Evolutionary conservation across 2,113 vertebrate species (phyloP).

Genomic region (Thunnus maccoyii): DNA sequence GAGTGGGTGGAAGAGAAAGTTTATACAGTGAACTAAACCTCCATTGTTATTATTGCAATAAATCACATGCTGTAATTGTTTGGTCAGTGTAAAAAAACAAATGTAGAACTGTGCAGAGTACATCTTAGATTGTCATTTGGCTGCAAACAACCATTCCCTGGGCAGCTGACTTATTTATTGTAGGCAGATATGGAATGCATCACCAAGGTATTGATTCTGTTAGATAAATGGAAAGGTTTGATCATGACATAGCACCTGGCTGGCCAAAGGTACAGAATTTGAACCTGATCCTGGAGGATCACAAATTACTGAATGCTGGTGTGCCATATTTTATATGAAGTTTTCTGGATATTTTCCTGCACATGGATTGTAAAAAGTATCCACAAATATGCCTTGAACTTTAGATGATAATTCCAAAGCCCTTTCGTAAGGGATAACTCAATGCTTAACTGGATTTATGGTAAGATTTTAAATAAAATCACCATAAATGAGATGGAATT

Average conservation of each 20-base stretch:
- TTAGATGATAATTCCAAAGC: no score
- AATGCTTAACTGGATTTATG: background rate
- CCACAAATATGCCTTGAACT: background rate
- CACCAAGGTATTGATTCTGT: conserved; percentile 35
- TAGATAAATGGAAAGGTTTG: conserved; percentile 52
- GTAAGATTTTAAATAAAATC: no score
- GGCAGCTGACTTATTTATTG: conserved; percentile 20
- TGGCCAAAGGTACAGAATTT: conserved; percentile 15
- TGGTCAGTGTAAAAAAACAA: conserved; percentile 48
- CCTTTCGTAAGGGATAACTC: background rate
- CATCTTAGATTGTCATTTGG: conserved; percentile 50
- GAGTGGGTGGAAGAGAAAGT: conserved; percentile 44
- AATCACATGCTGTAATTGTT: conserved; percentile 73
- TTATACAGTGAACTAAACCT: conserved; percentile 56
- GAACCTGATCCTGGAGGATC: background rate
- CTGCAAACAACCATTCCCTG: conserved; percentile 5
- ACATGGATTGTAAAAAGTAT: background rate
- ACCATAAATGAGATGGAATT: background rate
- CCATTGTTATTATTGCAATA: conserved; percentile 69
- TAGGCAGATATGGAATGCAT: conserved; percentile 37
- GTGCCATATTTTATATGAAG: background rate
- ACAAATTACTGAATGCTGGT: background rate
- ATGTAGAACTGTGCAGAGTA: conserved; percentile 39
- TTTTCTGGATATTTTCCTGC: conserved; percentile 1
- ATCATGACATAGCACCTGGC: conserved; percentile 6